These are phyloP conservation scores for Leucoma salicis DNA, from an alignment of 2,888 invertebrate species.

Conservation along the genomic window DNA sequence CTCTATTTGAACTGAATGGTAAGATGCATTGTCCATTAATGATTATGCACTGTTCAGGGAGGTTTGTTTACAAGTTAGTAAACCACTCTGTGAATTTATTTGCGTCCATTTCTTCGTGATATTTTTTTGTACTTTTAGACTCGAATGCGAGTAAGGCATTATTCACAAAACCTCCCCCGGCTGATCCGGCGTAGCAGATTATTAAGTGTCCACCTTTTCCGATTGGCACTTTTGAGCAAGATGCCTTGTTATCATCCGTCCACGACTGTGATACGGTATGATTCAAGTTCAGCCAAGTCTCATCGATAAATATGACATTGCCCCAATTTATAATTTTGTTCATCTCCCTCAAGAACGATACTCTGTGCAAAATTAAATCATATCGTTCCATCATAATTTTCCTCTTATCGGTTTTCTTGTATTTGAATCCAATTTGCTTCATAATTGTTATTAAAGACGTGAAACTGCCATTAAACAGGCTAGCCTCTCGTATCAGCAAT, in stretches of 20 bases:
- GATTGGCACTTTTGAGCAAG: not conserved
- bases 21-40: too few species aligned
- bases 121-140: not conserved
- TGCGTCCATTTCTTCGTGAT: not conserved
- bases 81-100: slow-evolving; percentile 10
- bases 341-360: too few species aligned
- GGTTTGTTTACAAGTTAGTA: slow-evolving; percentile 6
- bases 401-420: too few species aligned
- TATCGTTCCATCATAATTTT: too few species aligned
- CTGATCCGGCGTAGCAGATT: slow-evolving; percentile 9
- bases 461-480: too few species aligned
- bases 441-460: too few species aligned
- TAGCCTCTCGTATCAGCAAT: too few species aligned
- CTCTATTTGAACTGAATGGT: slow-evolving; percentile 16
- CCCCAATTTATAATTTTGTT: slow-evolving; percentile 5
- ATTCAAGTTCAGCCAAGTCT: slow-evolving; percentile 23
- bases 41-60: slow-evolving; percentile 10
- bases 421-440: too few species aligned
- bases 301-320: slow-evolving; percentile 18
- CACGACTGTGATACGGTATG: slow-evolving; percentile 2
- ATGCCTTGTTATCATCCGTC: not conserved
- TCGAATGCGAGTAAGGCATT: too few species aligned
- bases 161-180: slow-evolving; percentile 5
- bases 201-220: slow-evolving; percentile 8
- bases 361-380: too few species aligned